These are phyloP conservation scores for Conus betulinus DNA, from an alignment of 1,140 invertebrate species.

Conservation along the genomic window DNA sequence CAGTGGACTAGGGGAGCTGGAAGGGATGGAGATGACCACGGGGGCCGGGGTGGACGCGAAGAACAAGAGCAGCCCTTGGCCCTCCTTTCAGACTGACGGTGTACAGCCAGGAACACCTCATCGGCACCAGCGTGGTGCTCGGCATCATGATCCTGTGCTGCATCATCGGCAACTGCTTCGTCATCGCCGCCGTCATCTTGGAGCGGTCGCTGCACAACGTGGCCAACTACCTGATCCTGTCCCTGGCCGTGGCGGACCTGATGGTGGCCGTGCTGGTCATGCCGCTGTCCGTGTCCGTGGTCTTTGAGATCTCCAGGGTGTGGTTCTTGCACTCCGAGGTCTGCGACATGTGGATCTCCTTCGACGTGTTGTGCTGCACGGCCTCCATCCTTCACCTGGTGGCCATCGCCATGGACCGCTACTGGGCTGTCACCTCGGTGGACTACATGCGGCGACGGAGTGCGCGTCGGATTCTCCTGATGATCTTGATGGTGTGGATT, in stretches of 20 bases:
- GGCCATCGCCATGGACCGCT: constrained; percentile 94
- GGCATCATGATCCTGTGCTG: constrained; percentile 76
- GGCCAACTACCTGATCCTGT: constrained; percentile 96
- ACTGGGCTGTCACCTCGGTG: constrained; percentile 96
- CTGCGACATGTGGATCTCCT: constrained; percentile 94
- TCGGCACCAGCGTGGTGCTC: constrained; percentile 60
- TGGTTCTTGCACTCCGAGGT: constrained; percentile 91
- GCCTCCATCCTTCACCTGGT: constrained; percentile 96
- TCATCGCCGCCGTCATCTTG: constrained; percentile 92
- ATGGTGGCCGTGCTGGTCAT: constrained; percentile 88
- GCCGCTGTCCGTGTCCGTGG: constrained; percentile 70
- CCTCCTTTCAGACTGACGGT: constrained; percentile 39
- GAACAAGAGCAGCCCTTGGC: constrained; percentile 6
- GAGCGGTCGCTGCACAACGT: constrained; percentile 91
- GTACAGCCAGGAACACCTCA: constrained; percentile 50
- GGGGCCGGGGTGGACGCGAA: neutral
- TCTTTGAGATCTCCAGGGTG: constrained; percentile 80
- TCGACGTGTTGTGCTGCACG: constrained; percentile 94
- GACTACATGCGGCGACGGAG: constrained; percentile 95
- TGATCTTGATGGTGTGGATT: constrained; percentile 93
- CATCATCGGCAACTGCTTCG: constrained; percentile 91
- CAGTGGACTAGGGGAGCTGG: neutral
- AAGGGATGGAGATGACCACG: neutral
- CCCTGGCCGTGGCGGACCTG: constrained; percentile 95
- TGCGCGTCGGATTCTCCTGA: constrained; percentile 87